These are phyloP conservation scores for Circaetus cinerascens DNA, from an alignment of 2,113 vertebrate species.

Conservation along the genomic window DNA sequence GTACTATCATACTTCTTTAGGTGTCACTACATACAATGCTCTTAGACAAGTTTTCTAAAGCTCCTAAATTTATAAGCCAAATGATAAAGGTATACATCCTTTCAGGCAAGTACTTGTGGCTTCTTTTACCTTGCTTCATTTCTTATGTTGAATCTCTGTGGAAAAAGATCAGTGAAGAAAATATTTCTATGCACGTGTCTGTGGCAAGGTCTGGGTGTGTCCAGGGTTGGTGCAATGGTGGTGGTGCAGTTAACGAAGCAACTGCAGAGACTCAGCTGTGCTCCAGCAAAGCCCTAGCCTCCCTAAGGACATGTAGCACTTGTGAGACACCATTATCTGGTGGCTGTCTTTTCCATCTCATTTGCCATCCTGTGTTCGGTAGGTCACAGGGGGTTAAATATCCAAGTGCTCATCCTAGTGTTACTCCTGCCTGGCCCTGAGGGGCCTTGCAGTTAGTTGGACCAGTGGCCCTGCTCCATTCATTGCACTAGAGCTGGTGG, in stretches of 20 bases:
- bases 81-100: not conserved
- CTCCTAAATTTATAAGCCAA: not conserved
- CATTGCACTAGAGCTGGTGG: not conserved
- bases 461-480: not conserved
- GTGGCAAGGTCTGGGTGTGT: not conserved
- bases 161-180: not conserved
- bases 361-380: not conserved
- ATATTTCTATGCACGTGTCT: fast-evolving
- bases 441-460: not conserved
- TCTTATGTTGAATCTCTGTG: not conserved
- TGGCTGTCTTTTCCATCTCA: not conserved
- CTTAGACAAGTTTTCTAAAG: not conserved
- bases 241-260: not conserved
- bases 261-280: not conserved
- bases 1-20: not conserved
- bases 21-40: not conserved
- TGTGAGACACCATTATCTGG: not conserved
- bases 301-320: not conserved
- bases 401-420: not conserved
- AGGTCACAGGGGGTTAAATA: not conserved
- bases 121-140: not conserved
- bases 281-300: not conserved
- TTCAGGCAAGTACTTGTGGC: not conserved
- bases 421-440: not conserved
- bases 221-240: not conserved